Percentiles rank a stretch among this genome's conserved stretches.
Conservation (phyloP, 1,140 invertebrate species). For the Tribolium madens region DNA sequence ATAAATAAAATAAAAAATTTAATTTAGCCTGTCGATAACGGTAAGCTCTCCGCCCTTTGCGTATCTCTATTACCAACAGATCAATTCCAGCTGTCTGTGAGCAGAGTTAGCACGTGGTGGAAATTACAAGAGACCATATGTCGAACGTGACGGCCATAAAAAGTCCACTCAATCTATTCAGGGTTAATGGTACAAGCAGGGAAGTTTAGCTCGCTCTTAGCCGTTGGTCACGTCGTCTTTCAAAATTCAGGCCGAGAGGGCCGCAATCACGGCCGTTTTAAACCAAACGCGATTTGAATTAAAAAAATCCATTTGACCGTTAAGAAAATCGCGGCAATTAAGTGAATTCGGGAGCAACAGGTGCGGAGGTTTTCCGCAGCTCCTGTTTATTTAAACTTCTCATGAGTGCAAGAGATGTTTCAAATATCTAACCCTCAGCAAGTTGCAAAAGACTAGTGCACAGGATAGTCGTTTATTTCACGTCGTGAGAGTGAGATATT, state of each 20-base stretch:
- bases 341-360: constrained; percentile 10
- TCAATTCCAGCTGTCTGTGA: constrained; percentile 29
- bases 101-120: constrained; percentile 40
- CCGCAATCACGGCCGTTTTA: constrained; percentile 8
- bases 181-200: constrained; percentile 36
- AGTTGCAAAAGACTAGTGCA: neutral
- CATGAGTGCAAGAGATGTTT: neutral
- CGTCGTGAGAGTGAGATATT: constrained; percentile 28
- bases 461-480: constrained; percentile 17
- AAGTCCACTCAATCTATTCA: constrained; percentile 39
- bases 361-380: constrained; percentile 11
- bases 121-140: constrained; percentile 44
- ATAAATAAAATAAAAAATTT: constrained; percentile 40
- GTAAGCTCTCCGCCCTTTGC: constrained; percentile 9
- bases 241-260: constrained; percentile 17
- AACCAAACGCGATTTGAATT: constrained; percentile 18
- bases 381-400: constrained; percentile 10
- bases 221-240: constrained; percentile 8
- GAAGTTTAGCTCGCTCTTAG: constrained; percentile 22
- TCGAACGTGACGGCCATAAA: constrained; percentile 42
- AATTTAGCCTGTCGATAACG: constrained; percentile 21
- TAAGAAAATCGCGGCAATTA: constrained; percentile 14
- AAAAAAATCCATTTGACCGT: constrained; percentile 17
- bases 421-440: constrained; percentile 14
- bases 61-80: constrained; percentile 37